Conservation (phyloP, 2,113 vertebrate species). For the Philantomba maxwellii region DNA sequence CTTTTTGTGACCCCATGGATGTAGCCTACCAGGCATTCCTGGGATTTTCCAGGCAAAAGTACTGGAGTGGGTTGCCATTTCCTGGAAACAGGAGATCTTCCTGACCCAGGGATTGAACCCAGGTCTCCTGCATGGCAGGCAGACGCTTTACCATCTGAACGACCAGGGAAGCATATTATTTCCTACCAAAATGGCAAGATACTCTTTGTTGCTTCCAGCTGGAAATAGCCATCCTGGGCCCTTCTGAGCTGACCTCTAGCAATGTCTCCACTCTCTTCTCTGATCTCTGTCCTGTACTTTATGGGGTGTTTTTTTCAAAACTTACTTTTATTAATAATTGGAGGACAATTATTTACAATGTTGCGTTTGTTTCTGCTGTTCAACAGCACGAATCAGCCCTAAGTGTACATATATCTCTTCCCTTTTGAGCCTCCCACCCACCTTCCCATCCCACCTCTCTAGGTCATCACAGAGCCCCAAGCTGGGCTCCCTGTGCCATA, state of each 20-base stretch:
- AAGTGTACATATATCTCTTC: background rate
- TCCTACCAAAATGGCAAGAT: background rate
- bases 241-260: background rate
- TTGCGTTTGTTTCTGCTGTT: background rate
- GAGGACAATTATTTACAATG: background rate
- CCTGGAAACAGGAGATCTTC: background rate
- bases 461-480: accelerated
- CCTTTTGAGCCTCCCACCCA: background rate
- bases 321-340: background rate
- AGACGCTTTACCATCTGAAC: background rate
- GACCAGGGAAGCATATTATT: background rate
- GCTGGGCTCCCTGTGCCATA: background rate
- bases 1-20: background rate
- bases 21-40: background rate
- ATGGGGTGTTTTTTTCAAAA: background rate
- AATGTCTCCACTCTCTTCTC: background rate
- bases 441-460: background rate
- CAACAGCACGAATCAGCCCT: background rate
- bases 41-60: background rate
- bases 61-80: background rate
- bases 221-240: background rate
- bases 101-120: background rate
- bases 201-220: background rate
- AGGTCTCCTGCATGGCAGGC: background rate
- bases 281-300: background rate